phyloP scores from a whole-genome alignment of 2,888 invertebrate genomes.

The Pandemis corylana region DNA sequence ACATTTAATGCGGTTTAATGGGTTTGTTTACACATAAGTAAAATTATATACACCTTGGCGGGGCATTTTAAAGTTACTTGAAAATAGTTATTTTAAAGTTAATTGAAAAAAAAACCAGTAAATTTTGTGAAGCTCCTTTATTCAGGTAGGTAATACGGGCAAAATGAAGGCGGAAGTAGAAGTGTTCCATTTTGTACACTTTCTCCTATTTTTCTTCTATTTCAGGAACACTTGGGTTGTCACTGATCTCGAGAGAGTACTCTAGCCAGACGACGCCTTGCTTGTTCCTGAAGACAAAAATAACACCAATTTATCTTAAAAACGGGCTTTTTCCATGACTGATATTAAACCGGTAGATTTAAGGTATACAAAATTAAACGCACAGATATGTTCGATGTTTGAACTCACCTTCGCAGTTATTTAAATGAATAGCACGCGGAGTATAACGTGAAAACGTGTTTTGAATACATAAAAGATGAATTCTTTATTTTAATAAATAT shows the following conservation, averaged over 20 bases:
- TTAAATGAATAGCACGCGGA: background rate
- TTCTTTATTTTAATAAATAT: background rate
- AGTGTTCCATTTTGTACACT: constrained; percentile 2
- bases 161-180: background rate
- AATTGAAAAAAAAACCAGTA: background rate
- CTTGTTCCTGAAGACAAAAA: constrained; percentile 23
- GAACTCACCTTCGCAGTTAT: constrained; percentile 13
- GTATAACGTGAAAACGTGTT: constrained; percentile 1
- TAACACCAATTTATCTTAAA: constrained; percentile 28
- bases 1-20: background rate
- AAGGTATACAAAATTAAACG: constrained; percentile 1
- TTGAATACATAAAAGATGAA: constrained; percentile 1
- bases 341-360: constrained; percentile 25
- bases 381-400: constrained; percentile 3
- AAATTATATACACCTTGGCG: background rate
- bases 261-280: constrained; percentile 28
- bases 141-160: background rate
- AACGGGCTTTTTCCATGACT: constrained; percentile 24
- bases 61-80: background rate
- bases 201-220: constrained; percentile 24
- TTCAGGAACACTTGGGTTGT: constrained; percentile 30
- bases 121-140: background rate
- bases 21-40: constrained; percentile 13
- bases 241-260: background rate
- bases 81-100: background rate